Percentiles rank a stretch among this genome's conserved stretches.
phyloP scores from a whole-genome alignment of 2,797 vertebrate genomes.

The Nyctalus aviator region DNA sequence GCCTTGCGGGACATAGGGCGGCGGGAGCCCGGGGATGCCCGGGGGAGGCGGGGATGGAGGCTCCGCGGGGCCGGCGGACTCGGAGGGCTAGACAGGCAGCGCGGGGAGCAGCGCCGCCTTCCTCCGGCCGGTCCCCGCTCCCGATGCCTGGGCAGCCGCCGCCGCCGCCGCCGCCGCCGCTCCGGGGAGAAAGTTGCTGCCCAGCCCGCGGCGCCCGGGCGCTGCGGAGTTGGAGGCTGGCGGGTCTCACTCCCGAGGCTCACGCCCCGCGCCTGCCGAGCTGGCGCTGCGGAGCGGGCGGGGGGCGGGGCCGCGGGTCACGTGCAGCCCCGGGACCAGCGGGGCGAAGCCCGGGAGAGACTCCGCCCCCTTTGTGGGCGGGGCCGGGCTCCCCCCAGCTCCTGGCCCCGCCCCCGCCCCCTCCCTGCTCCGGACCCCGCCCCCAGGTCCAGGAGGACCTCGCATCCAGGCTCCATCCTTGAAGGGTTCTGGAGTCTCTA shows the following conservation, averaged over 20 bases:
- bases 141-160: slow-evolving; percentile 9
- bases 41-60: background rate
- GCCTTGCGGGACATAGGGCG: slow-evolving; percentile 95
- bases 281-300: slow-evolving; percentile 71
- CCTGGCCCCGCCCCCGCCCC: background rate
- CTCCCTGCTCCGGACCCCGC: background rate
- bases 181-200: slow-evolving; percentile 45
- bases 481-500: rapidly evolving
- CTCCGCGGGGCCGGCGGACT: slow-evolving; percentile 1
- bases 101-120: background rate
- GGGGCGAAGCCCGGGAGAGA: background rate
- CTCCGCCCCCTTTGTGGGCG: slow-evolving; percentile 24
- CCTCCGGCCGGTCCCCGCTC: background rate
- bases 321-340: slow-evolving; percentile 7
- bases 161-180: slow-evolving; percentile 9
- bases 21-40: slow-evolving; percentile 35
- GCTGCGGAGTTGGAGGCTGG: slow-evolving; percentile 25
- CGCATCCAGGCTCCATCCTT: rapidly evolving
- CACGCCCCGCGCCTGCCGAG: slow-evolving; percentile 64
- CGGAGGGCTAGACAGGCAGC: slow-evolving; percentile 30
- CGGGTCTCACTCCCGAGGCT: slow-evolving; percentile 27
- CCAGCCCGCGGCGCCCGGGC: slow-evolving; percentile 7
- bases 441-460: rapidly evolving
- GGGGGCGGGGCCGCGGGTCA: slow-evolving; percentile 71
- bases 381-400: background rate